Evolutionary conservation across 2,113 vertebrate genomes (phyloP).

Genomic region (Lethenteron reissneri): DNA sequence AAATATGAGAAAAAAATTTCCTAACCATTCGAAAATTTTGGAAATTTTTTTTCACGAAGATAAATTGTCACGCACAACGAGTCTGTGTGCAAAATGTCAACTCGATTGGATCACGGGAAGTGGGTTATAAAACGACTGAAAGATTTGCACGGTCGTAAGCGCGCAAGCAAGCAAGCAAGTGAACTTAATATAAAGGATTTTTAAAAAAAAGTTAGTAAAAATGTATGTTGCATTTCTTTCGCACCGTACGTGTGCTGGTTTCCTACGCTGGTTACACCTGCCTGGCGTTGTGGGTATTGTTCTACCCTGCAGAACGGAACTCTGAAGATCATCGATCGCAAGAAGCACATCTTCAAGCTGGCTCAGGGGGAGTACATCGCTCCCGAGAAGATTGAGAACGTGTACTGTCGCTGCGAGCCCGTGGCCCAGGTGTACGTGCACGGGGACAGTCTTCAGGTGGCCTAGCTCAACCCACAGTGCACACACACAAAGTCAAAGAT

Average conservation of each 20-base stretch:
- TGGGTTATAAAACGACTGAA: no score
- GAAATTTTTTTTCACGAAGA: no score
- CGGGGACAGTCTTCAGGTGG: slow-evolving; percentile 80
- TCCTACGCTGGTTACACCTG: neutral
- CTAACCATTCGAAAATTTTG: no score
- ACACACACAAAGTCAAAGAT: no score
- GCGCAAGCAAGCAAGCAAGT: no score
- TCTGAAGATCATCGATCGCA: slow-evolving; percentile 83
- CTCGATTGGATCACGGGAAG: no score
- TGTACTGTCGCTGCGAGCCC: slow-evolving; percentile 75
- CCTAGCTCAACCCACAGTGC: no score
- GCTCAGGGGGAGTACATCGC: slow-evolving; percentile 94
- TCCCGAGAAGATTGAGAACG: slow-evolving; percentile 93
- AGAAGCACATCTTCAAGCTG: slow-evolving; percentile 97
- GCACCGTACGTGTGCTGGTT: neutral
- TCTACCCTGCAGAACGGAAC: slow-evolving; percentile 51
- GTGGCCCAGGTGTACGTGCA: slow-evolving; percentile 76
- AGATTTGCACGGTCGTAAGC: no score
- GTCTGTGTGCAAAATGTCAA: no score
- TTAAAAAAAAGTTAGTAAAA: neutral
- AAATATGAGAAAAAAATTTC: no score
- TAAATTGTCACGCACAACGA: no score
- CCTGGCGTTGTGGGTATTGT: slow-evolving; percentile 5
- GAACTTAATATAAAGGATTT: no score
- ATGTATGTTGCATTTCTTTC: neutral